Evolutionary conservation across 2,888 invertebrate species (phyloP).

Genomic region (Callimorpha dominula): DNA sequence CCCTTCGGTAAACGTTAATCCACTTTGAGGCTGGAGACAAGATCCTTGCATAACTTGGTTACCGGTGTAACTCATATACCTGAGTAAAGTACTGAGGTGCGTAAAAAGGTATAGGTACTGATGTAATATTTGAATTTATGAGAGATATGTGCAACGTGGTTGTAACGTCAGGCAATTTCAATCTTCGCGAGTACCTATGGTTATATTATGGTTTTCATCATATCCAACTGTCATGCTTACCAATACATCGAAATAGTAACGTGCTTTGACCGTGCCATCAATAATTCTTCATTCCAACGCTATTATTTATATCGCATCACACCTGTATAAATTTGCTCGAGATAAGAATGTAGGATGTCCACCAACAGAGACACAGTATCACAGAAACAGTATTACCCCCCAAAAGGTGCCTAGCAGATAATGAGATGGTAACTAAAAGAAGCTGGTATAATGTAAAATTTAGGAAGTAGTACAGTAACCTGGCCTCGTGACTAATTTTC

Average conservation of each 20-base stretch:
- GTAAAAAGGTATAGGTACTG: background rate
- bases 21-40: constrained; percentile 21
- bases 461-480: background rate
- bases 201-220: no score
- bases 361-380: background rate
- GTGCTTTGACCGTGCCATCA: no score
- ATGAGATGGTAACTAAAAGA: background rate
- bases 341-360: no score
- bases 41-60: constrained; percentile 13
- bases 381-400: background rate
- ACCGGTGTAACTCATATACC: constrained; percentile 7
- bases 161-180: no score
- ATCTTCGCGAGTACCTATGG: no score
- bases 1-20: constrained; percentile 20
- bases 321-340: no score
- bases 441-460: background rate
- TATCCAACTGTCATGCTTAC: no score
- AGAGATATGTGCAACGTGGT: background rate
- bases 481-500: background rate
- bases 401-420: background rate
- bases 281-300: no score
- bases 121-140: background rate
- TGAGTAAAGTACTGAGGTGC: background rate
- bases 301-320: no score
- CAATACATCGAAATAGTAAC: no score